These are phyloP conservation scores for Lissonota sp. DNA, from an alignment of 2,888 invertebrate genomes.

Conservation along the genomic window DNA sequence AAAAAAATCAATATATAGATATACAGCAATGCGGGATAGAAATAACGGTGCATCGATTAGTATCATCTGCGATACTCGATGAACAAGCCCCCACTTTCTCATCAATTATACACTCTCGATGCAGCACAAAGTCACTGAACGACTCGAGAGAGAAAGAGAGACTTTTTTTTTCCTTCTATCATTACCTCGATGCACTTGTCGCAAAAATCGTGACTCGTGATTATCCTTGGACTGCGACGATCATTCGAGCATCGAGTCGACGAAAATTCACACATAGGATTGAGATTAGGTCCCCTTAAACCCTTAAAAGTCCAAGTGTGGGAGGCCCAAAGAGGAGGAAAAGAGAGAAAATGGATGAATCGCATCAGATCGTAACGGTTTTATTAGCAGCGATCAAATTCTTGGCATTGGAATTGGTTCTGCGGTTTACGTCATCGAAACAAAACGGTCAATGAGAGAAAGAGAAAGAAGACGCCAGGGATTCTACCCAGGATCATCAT, in stretches of 20 bases:
- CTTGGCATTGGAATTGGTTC: conserved; percentile 61
- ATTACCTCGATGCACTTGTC: conserved; percentile 5
- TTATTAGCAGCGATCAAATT: conserved; percentile 52
- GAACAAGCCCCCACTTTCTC: conserved; percentile 56
- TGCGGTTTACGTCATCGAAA: conserved; percentile 44
- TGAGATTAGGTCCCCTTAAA: no score
- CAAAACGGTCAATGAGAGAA: conserved; percentile 1
- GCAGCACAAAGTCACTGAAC: background rate
- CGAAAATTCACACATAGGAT: background rate
- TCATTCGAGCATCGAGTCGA: background rate
- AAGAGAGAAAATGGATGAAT: conserved; percentile 35
- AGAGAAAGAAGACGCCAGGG: conserved; percentile 2
- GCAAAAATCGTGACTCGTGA: background rate
- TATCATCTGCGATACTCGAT: conserved; percentile 46
- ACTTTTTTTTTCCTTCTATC: background rate
- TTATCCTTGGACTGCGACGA: background rate
- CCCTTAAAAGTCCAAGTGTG: no score
- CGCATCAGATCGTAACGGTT: conserved; percentile 55
- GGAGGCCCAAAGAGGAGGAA: conserved; percentile 2
- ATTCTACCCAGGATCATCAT: conserved; percentile 40
- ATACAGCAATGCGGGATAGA: conserved; percentile 22
- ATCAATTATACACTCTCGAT: conserved; percentile 51
- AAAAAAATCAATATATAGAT: conserved; percentile 28
- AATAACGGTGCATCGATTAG: conserved; percentile 64
- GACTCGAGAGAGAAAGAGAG: conserved; percentile 1